These are phyloP conservation scores for Ia io DNA, from an alignment of 2,113 vertebrate genomes.

Conservation along the genomic window DNA sequence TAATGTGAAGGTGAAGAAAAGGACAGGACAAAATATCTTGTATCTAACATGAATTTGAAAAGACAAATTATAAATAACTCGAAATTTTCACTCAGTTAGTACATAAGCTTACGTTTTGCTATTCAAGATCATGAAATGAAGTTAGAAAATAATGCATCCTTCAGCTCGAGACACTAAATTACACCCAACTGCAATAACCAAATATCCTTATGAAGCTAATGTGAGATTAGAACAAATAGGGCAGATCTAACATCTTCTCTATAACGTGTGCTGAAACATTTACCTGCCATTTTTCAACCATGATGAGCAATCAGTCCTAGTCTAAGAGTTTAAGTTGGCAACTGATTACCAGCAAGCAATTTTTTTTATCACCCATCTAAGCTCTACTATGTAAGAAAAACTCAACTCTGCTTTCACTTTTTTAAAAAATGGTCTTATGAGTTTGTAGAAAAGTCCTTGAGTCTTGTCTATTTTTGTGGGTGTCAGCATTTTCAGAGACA, in stretches of 20 bases:
- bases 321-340: neutral
- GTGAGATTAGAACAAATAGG: slow-evolving; percentile 57
- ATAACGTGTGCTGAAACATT: neutral
- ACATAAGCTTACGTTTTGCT: slow-evolving; percentile 47
- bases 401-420: neutral
- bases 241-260: neutral
- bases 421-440: neutral
- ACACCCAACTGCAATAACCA: slow-evolving; percentile 56
- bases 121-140: slow-evolving; percentile 51
- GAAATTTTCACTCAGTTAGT: slow-evolving; percentile 41
- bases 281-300: neutral
- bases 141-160: slow-evolving; percentile 70
- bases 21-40: neutral
- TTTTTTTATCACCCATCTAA: slow-evolving; percentile 12
- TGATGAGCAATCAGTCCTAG: neutral
- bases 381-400: slow-evolving; percentile 1
- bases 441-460: neutral
- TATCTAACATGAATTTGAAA: slow-evolving; percentile 39
- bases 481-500: slow-evolving; percentile 44
- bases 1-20: slow-evolving; percentile 6
- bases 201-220: slow-evolving; percentile 65
- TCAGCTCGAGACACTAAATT: slow-evolving; percentile 59
- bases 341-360: neutral
- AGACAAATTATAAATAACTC: slow-evolving; percentile 50
- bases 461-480: neutral